Conservation (phyloP, 2,888 invertebrate genomes). For the Sarcophaga variegata region DNA sequence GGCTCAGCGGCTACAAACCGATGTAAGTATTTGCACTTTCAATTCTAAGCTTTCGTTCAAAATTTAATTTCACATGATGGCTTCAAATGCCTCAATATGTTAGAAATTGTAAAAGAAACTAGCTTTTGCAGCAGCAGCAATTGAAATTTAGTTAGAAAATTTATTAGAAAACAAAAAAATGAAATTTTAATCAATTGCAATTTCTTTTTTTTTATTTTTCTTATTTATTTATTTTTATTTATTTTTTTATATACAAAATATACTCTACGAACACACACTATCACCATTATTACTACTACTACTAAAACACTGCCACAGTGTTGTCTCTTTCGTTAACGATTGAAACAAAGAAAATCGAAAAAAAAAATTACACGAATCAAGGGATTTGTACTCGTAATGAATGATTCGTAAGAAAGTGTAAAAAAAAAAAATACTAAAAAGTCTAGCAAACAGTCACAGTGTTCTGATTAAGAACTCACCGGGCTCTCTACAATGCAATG, state of each 20-base stretch:
- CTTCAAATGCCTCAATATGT: neutral
- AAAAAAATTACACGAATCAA: neutral
- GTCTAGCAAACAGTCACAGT: neutral
- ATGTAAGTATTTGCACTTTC: conserved; percentile 82
- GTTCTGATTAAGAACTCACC: neutral
- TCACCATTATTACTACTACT: conserved; percentile 33
- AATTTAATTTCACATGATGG: neutral
- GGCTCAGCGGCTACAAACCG: conserved; percentile 88
- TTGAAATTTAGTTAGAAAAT: neutral
- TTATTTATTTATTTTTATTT: conserved; percentile 45
- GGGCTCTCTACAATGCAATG: conserved; percentile 31
- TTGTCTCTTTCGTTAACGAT: conserved; percentile 49
- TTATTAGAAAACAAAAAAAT: conserved; percentile 9
- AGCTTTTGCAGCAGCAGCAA: neutral
- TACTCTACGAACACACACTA: conserved; percentile 33
- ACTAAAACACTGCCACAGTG: conserved; percentile 41
- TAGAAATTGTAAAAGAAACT: neutral
- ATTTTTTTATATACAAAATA: conserved; percentile 23
- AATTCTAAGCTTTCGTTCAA: neutral
- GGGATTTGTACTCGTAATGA: neutral
- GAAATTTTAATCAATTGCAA: conserved; percentile 47
- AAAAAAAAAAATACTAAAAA: no score
- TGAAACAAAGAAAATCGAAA: neutral
- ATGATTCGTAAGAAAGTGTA: neutral
- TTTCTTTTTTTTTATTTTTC: conserved; percentile 27